Evolutionary conservation across 2,797 vertebrate genomes (phyloP).

Genomic region (Rhabdomys pumilio): DNA sequence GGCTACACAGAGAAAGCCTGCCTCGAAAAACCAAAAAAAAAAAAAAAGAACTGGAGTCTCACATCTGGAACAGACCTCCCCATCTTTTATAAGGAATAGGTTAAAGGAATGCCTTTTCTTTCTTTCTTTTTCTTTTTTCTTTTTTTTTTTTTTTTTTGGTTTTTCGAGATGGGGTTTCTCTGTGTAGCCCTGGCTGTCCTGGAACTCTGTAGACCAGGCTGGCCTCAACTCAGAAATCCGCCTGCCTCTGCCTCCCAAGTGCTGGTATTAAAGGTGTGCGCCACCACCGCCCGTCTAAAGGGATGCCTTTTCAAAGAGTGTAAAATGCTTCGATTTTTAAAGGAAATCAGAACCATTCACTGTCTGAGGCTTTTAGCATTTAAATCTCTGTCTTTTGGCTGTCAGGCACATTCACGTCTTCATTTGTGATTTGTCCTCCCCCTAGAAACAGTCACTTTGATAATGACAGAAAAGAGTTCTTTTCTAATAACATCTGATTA

Average conservation of each 20-base stretch:
- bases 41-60: conserved; percentile 40
- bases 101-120: conserved; percentile 33
- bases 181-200: too few species aligned
- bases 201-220: too few species aligned
- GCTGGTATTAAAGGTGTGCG: too few species aligned
- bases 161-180: too few species aligned
- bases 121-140: too few species aligned
- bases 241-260: too few species aligned
- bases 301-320: background rate
- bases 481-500: conserved; percentile 40
- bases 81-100: background rate
- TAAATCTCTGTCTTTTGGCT: background rate
- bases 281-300: too few species aligned
- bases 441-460: conserved; percentile 40
- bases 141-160: too few species aligned
- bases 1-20: too few species aligned
- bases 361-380: background rate
- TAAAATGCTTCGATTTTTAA: conserved; percentile 17
- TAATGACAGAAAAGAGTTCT: conserved; percentile 27
- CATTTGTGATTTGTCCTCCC: conserved; percentile 47
- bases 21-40: too few species aligned
- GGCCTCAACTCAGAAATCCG: too few species aligned
- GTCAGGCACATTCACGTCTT: conserved; percentile 9
- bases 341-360: conserved; percentile 34
- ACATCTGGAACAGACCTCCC: background rate